These are phyloP conservation scores for Hapalemur alaotrensis DNA, from an alignment of 2,797 vertebrate species.

Conservation along the genomic window DNA sequence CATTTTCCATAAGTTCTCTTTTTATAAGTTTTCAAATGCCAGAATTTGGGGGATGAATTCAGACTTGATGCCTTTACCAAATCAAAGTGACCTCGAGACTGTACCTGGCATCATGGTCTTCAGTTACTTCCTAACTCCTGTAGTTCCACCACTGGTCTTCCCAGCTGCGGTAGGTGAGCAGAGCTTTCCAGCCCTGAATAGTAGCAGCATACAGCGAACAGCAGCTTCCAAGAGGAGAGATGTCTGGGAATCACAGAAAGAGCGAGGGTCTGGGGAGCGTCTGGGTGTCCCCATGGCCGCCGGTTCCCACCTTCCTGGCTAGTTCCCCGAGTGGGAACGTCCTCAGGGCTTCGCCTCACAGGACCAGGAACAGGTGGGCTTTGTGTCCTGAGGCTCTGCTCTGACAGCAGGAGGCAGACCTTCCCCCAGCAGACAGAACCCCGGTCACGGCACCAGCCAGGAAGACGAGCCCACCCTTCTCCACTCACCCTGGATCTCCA, in stretches of 20 bases:
- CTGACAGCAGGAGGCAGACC: neutral
- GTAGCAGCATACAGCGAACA: fast-evolving
- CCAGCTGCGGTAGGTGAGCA: fast-evolving
- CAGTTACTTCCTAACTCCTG: fast-evolving
- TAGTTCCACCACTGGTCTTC: neutral
- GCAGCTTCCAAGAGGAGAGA: neutral
- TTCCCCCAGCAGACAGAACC: neutral
- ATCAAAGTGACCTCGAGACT: neutral
- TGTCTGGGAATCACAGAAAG: fast-evolving
- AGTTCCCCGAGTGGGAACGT: neutral
- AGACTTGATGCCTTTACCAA: neutral
- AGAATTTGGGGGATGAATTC: neutral
- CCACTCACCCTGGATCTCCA: neutral
- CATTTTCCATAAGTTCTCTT: neutral
- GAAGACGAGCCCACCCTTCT: neutral
- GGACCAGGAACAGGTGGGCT: neutral
- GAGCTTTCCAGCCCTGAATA: too few species aligned
- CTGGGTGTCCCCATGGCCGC: neutral
- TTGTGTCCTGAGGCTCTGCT: fast-evolving
- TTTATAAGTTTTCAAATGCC: neutral
- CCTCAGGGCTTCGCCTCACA: neutral
- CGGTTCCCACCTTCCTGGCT: too few species aligned
- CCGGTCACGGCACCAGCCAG: fast-evolving
- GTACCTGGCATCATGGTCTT: fast-evolving
- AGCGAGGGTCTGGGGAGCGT: fast-evolving